phyloP scores from a whole-genome alignment of 1,140 invertebrate species.

The Nilaparvata lugens region DNA sequence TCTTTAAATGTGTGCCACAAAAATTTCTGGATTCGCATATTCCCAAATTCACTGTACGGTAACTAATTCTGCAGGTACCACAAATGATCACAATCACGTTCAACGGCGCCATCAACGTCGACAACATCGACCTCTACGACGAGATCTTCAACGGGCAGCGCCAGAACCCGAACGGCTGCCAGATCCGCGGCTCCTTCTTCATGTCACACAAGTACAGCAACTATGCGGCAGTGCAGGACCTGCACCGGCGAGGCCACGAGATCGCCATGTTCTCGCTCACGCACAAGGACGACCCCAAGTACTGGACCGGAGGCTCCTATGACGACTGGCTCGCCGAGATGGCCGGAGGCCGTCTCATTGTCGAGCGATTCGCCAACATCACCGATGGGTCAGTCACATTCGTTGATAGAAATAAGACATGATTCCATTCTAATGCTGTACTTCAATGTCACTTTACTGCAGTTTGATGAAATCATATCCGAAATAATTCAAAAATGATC shows the following conservation, averaged over 20 bases:
- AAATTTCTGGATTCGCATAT: no score
- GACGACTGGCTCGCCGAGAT: conserved; percentile 93
- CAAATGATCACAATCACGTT: conserved; percentile 94
- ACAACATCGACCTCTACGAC: conserved; percentile 87
- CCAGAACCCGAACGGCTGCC: conserved; percentile 87
- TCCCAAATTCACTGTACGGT: no score
- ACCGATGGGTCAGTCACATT: conserved; percentile 62
- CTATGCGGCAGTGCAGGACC: conserved; percentile 83
- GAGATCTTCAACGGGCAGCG: conserved; percentile 80
- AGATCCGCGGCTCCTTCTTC: conserved; percentile 90
- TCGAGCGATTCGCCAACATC: conserved; percentile 84
- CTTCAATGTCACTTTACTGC: no score
- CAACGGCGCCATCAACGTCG: conserved; percentile 88
- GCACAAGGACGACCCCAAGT: conserved; percentile 80
- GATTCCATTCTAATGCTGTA: no score
- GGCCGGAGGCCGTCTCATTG: conserved; percentile 81
- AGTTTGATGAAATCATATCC: no score
- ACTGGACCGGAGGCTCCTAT: conserved; percentile 79
- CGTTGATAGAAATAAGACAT: no score
- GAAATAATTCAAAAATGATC: no score
- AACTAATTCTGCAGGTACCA: conserved; percentile 47
- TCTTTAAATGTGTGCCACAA: no score
- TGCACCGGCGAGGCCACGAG: conserved; percentile 87
- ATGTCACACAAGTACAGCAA: conserved; percentile 94
- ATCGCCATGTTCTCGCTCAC: conserved; percentile 90